These are phyloP conservation scores for Euzophera pinguis DNA, from an alignment of 2,888 invertebrate species.

Conservation along the genomic window DNA sequence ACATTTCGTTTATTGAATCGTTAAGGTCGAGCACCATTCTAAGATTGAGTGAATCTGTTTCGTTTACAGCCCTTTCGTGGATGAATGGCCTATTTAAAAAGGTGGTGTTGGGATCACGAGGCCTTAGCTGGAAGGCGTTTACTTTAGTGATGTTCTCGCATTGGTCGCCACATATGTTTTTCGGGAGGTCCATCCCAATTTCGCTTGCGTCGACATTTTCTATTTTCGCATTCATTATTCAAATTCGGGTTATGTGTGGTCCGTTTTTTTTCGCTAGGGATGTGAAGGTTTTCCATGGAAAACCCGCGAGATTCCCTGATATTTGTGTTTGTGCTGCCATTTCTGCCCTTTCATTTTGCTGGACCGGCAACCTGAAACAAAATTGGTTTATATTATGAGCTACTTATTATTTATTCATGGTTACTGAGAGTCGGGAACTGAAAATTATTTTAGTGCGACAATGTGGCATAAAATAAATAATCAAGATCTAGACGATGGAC, in stretches of 20 bases:
- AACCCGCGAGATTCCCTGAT: slow-evolving; percentile 8
- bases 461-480: too few relatives aligned
- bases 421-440: too few relatives aligned
- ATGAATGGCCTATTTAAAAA: slow-evolving; percentile 22
- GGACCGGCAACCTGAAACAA: slow-evolving; percentile 24
- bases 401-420: background rate
- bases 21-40: slow-evolving; percentile 44
- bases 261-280: slow-evolving; percentile 19
- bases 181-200: slow-evolving; percentile 25
- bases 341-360: slow-evolving; percentile 16
- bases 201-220: slow-evolving; percentile 21
- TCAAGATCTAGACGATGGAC: too few relatives aligned
- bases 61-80: slow-evolving; percentile 20
- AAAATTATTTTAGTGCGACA: too few relatives aligned
- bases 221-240: slow-evolving; percentile 28
- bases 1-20: slow-evolving; percentile 44
- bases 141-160: slow-evolving; percentile 51
- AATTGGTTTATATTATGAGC: slow-evolving; percentile 19
- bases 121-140: slow-evolving; percentile 38
- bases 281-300: slow-evolving; percentile 4
- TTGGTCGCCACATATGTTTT: slow-evolving; percentile 32
- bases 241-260: slow-evolving; percentile 19
- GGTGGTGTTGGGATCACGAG: slow-evolving; percentile 31
- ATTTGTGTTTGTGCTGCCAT: slow-evolving; percentile 6
- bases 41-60: slow-evolving; percentile 27